A percentile compares a stretch with the other conserved stretches of the same genome.
Conservation (phyloP, 2,113 vertebrate genomes). For the Diglossa brunneiventris region DNA sequence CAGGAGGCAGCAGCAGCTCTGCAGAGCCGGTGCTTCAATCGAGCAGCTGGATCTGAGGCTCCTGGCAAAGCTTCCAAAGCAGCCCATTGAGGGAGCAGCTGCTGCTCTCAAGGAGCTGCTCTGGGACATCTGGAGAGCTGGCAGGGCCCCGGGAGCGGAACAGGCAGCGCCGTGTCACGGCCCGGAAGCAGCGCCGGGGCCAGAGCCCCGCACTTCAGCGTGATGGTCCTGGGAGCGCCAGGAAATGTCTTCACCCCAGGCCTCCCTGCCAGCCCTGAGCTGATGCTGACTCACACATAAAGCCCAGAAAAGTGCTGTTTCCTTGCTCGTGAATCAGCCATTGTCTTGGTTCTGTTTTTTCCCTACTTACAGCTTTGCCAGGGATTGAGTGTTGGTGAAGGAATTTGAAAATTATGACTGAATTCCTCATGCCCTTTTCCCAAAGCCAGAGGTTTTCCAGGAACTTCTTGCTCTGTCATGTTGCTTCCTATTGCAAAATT, state of each 20-base stretch:
- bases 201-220: neutral
- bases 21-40: neutral
- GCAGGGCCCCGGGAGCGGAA: neutral
- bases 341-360: constrained; percentile 28
- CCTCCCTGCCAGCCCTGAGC: neutral
- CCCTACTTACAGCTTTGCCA: constrained; percentile 38
- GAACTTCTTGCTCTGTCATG: neutral
- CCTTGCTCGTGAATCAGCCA: constrained; percentile 56
- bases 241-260: constrained; percentile 39
- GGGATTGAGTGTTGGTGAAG: constrained; percentile 14
- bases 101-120: constrained; percentile 26
- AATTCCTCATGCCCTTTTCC: constrained; percentile 40
- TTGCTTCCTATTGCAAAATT: neutral
- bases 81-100: constrained; percentile 40
- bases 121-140: constrained; percentile 48
- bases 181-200: neutral
- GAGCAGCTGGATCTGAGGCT: constrained; percentile 22
- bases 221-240: neutral
- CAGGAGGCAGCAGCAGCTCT: neutral
- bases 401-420: constrained; percentile 47
- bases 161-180: neutral
- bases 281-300: constrained; percentile 62
- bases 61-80: neutral
- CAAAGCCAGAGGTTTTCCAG: neutral
- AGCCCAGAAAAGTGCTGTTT: constrained; percentile 35